phyloP scores from a whole-genome alignment of 2,888 invertebrate species.

The Cancer borealis region DNA sequence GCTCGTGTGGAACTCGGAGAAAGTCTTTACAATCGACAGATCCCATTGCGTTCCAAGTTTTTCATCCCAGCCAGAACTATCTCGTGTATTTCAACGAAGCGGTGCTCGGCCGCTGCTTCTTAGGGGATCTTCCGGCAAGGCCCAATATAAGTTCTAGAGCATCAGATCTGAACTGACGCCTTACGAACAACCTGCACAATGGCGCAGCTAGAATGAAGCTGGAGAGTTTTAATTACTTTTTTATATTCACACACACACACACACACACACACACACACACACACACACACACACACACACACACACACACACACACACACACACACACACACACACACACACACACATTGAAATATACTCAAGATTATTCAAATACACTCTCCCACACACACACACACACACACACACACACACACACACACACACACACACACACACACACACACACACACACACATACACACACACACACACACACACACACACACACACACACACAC shows the following conservation, averaged over 20 bases:
- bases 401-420: conserved; percentile 26
- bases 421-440: conserved; percentile 43
- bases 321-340: conserved; percentile 37
- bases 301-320: conserved; percentile 40
- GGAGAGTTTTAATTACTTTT: conserved; percentile 9
- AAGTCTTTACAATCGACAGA: conserved; percentile 45
- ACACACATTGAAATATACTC: background rate
- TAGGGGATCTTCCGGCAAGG: conserved; percentile 21
- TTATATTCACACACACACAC: background rate
- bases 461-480: background rate
- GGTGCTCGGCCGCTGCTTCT: background rate
- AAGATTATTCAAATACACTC: background rate
- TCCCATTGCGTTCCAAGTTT: conserved; percentile 45
- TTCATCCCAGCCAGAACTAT: conserved; percentile 45
- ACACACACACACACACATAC: conserved; percentile 22
- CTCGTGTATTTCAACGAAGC: conserved; percentile 43
- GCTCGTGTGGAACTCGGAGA: background rate
- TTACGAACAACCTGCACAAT: background rate
- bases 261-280: conserved; percentile 37
- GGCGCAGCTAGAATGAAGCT: background rate
- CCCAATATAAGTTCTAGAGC: conserved; percentile 5
- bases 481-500: background rate
- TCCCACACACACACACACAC: conserved; percentile 21
- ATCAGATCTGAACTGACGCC: background rate
- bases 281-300: conserved; percentile 40